Percentiles rank a stretch among this genome's conserved stretches.
These are phyloP conservation scores for Eriosoma lanigerum DNA, from an alignment of 1,140 invertebrate species.

Conservation along the genomic window DNA sequence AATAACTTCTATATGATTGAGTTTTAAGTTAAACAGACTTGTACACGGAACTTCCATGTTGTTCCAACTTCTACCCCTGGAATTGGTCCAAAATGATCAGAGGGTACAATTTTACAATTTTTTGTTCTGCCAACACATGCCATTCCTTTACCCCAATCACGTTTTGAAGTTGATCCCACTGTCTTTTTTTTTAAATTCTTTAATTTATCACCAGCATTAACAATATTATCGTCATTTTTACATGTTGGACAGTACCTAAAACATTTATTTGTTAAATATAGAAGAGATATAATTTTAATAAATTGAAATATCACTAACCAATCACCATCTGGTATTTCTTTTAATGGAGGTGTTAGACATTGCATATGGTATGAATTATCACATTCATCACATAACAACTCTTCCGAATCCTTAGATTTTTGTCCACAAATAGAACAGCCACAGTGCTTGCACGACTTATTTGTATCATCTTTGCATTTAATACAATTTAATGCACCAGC, in stretches of 20 bases:
- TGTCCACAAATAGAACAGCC: slow-evolving; percentile 73
- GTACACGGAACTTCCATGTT: slow-evolving; percentile 78
- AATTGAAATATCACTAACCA: slow-evolving; percentile 60
- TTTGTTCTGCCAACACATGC: slow-evolving; percentile 76
- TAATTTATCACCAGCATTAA: slow-evolving; percentile 77
- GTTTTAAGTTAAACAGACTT: too few relatives aligned
- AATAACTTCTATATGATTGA: too few relatives aligned
- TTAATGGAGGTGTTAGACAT: slow-evolving; percentile 69
- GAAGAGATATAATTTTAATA: neutral
- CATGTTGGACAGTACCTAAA: slow-evolving; percentile 77
- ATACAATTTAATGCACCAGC: slow-evolving; percentile 63
- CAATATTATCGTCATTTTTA: slow-evolving; percentile 75
- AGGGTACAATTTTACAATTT: slow-evolving; percentile 69
- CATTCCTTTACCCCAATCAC: slow-evolving; percentile 86
- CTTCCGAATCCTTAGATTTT: slow-evolving; percentile 70
- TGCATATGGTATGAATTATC: slow-evolving; percentile 69
- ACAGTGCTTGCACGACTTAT: slow-evolving; percentile 72
- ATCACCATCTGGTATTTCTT: slow-evolving; percentile 67
- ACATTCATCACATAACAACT: slow-evolving; percentile 78
- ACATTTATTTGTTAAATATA: slow-evolving; percentile 45
- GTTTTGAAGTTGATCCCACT: slow-evolving; percentile 34
- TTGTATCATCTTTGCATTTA: slow-evolving; percentile 69
- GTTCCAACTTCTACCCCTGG: slow-evolving; percentile 85
- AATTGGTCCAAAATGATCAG: slow-evolving; percentile 78
- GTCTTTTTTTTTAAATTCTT: slow-evolving; percentile 66